phyloP scores from a whole-genome alignment of 1,140 invertebrate species.

The Planococcus citri region DNA sequence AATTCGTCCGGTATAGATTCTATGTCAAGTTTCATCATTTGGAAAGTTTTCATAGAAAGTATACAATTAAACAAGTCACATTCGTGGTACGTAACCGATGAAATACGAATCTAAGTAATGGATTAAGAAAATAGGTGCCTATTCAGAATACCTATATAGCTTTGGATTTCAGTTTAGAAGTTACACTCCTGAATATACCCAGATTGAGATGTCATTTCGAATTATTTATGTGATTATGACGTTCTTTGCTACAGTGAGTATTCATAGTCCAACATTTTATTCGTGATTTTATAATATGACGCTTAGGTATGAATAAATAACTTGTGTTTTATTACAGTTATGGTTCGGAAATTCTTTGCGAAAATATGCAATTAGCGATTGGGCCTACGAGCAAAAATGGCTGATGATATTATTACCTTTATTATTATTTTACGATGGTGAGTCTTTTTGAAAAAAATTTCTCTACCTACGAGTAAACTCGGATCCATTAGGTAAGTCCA shows the following conservation, averaged over 20 bases:
- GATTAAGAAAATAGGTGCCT: too few species aligned
- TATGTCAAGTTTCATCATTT: constrained; percentile 72
- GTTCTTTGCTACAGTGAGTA: constrained; percentile 76
- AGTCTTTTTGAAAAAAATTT: constrained; percentile 32
- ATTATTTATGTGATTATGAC: constrained; percentile 81
- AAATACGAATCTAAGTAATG: too few species aligned
- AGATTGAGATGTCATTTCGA: constrained; percentile 93
- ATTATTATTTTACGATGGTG: constrained; percentile 84
- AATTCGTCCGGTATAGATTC: constrained; percentile 76
- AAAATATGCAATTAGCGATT: constrained; percentile 79
- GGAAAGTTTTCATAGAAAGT: constrained; percentile 67
- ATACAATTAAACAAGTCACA: constrained; percentile 64
- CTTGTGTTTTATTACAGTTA: constrained; percentile 47
- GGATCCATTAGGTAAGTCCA: too few species aligned
- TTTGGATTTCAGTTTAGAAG: constrained; percentile 73
- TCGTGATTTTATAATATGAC: background rate
- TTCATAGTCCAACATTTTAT: background rate
- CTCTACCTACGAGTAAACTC: too few species aligned
- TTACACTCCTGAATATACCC: constrained; percentile 88
- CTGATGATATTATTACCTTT: constrained; percentile 79
- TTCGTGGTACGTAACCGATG: constrained; percentile 79
- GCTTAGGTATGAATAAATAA: background rate
- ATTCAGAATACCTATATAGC: too few species aligned
- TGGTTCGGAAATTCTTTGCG: constrained; percentile 80
- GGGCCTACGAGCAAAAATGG: constrained; percentile 98